Evolutionary conservation across 2,113 vertebrate genomes (phyloP), one percentile per base, ranked within the genome.

Genomic region (Calidris pygmaea): DNA sequence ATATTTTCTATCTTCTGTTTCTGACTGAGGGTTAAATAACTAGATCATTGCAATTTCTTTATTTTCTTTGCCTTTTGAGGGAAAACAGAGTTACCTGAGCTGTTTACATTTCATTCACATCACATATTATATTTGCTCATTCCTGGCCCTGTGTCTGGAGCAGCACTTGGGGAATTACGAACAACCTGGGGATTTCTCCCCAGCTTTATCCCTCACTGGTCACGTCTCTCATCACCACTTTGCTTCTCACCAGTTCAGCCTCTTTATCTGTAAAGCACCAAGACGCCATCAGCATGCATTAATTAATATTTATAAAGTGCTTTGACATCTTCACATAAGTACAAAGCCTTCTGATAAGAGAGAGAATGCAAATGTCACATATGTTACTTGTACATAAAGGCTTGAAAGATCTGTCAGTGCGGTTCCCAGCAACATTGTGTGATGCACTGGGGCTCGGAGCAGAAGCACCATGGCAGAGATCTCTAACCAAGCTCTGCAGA

Each of bases 21-120:
- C 74, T 88, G 59, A 83, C 59, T 74, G 62, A 77, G 75, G 29
- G 87, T 96, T 95, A 93, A 94, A 93, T 59, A 90, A 96, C 47
- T 83, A 73, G 85, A 88, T 87, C 29, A 43, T 60, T 37, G 47
- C 21, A 19, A 77, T 91, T 76, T 72, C 60, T 84, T 77, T 92
- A 35, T 95, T 96, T 94, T 78, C 70, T 76, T 95, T 95, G 45
- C 62, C 59, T 95, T 95, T 79, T 19, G n/a, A 91, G 34, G 35
- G 55, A 82, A 94, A 74, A 58, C 29, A 47, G 11, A 48, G 45
- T 71, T 80, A 89, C 81, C 89, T 79, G 62, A 70, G 37, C 29
- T 91, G 73, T 89, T 95, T 79, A 35, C 75, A 52, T 95, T 93
- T 86, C 68, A 19, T 29, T 85, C 68, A 45, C 27, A 43, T 74